Conservation (phyloP, 2,888 invertebrate genomes). For the Caenorhabditis sp. region DNA sequence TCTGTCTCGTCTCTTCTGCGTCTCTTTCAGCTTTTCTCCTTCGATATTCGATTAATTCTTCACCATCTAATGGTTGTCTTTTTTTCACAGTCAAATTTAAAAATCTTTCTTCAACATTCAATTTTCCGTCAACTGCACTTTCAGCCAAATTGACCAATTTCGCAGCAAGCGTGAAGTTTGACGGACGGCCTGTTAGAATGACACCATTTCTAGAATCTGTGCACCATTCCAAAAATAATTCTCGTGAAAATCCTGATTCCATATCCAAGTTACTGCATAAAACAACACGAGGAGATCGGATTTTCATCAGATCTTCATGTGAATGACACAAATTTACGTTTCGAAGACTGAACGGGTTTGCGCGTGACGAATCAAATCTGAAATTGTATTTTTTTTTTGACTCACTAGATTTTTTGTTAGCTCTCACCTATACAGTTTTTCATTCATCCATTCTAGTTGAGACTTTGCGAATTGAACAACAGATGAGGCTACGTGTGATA, state of each 20-base stretch:
- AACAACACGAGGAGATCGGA: slow-evolving; percentile 90
- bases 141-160: slow-evolving; percentile 33
- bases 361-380: slow-evolving; percentile 73
- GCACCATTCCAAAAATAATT: slow-evolving; percentile 93
- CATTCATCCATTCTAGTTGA: slow-evolving; percentile 98
- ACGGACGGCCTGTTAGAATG: slow-evolving; percentile 79
- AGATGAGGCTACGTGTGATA: slow-evolving; percentile 96
- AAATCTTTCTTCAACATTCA: slow-evolving; percentile 14
- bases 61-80: slow-evolving; percentile 75
- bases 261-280: slow-evolving; percentile 92
- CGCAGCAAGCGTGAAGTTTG: slow-evolving; percentile 31
- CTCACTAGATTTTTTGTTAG: neutral
- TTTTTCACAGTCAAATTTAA: slow-evolving; percentile 63
- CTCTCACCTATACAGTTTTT: slow-evolving; percentile 84
- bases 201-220: slow-evolving; percentile 89
- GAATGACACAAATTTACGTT: slow-evolving; percentile 93
- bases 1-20: slow-evolving; percentile 68
- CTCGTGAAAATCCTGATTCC: slow-evolving; percentile 92
- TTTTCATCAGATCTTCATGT: slow-evolving; percentile 82
- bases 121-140: slow-evolving; percentile 24
- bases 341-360: slow-evolving; percentile 87
- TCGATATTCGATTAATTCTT: slow-evolving; percentile 75
- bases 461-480: slow-evolving; percentile 95
- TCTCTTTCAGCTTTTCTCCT: slow-evolving; percentile 73
- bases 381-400: neutral